These are phyloP conservation scores for Adelosebastes latens DNA, from an alignment of 2,797 vertebrate species.

Conservation along the genomic window DNA sequence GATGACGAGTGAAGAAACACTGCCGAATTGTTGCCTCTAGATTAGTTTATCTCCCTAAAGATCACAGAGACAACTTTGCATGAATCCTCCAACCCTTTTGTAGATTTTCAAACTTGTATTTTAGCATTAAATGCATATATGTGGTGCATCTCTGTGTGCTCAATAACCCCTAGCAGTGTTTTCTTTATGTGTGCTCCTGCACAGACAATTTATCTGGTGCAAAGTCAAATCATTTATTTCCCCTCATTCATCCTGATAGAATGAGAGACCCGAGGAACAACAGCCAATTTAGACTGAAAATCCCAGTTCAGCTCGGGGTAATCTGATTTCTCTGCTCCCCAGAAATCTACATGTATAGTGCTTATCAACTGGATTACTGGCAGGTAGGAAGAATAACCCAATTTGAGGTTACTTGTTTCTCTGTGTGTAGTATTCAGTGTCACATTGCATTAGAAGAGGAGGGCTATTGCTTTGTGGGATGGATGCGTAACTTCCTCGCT, in stretches of 20 bases:
- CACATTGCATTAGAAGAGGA: slow-evolving; percentile 78
- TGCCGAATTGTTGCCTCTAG: not conserved
- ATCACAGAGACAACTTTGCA: slow-evolving; percentile 2
- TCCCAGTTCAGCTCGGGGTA: slow-evolving; percentile 82
- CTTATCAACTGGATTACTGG: slow-evolving; percentile 88
- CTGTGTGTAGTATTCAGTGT: slow-evolving; percentile 86
- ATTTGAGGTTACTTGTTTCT: slow-evolving; percentile 86
- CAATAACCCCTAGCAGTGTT: slow-evolving; percentile 24
- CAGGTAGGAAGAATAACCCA: slow-evolving; percentile 88
- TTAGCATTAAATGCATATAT: slow-evolving; percentile 20
- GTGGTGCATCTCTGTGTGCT: not conserved
- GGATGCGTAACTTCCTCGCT: slow-evolving; percentile 64
- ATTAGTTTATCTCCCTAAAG: slow-evolving; percentile 11
- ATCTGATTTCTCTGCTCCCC: slow-evolving; percentile 85
- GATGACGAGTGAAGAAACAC: slow-evolving; percentile 1
- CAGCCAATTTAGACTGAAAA: slow-evolving; percentile 82
- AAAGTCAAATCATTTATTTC: slow-evolving; percentile 83
- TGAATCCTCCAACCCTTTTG: slow-evolving; percentile 5
- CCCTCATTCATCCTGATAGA: slow-evolving; percentile 80
- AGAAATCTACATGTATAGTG: slow-evolving; percentile 89
- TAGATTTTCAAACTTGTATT: slow-evolving; percentile 17
- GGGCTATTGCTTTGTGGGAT: slow-evolving; percentile 74
- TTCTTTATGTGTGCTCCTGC: slow-evolving; percentile 44
- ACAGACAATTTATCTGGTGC: slow-evolving; percentile 70
- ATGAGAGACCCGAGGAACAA: slow-evolving; percentile 78